These are phyloP conservation scores for Platichthys stellatus DNA, from an alignment of 2,113 vertebrate species.

Conservation along the genomic window DNA sequence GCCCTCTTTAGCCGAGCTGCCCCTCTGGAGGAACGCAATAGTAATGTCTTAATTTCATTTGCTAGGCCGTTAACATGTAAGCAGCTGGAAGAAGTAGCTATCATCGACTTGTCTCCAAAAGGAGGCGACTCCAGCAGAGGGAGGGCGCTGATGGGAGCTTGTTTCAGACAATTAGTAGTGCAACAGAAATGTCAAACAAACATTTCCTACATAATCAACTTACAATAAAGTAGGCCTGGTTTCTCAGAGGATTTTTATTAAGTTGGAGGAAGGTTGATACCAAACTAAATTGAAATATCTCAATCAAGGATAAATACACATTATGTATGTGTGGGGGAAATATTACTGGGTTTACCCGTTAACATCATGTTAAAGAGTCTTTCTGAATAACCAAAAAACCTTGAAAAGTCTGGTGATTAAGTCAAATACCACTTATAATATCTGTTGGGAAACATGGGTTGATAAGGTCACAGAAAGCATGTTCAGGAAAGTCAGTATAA, in stretches of 20 bases:
- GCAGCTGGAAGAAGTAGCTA: too few relatives aligned
- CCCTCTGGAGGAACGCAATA: not conserved
- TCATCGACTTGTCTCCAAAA: not conserved
- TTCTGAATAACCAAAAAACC: not conserved
- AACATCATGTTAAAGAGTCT: not conserved
- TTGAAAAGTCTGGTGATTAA: too few relatives aligned
- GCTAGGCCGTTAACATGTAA: not conserved
- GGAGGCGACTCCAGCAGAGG: not conserved
- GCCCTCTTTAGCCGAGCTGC: not conserved
- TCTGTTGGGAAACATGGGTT: too few relatives aligned
- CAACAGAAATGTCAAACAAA: not conserved
- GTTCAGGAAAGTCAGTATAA: too few relatives aligned
- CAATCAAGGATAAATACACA: not conserved
- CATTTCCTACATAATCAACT: not conserved
- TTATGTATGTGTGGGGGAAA: not conserved
- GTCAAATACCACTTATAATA: too few relatives aligned
- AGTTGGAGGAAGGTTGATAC: not conserved
- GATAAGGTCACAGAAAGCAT: too few relatives aligned
- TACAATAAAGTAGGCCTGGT: not conserved
- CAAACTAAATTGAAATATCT: not conserved
- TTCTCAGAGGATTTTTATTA: not conserved
- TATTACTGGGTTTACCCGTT: too few relatives aligned
- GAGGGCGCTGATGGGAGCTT: not conserved
- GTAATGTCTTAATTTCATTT: not conserved
- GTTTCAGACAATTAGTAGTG: not conserved